Percentiles rank a stretch among this genome's conserved stretches.
Conservation (phyloP, 2,113 vertebrate genomes). For the Hepsetus odoe region DNA sequence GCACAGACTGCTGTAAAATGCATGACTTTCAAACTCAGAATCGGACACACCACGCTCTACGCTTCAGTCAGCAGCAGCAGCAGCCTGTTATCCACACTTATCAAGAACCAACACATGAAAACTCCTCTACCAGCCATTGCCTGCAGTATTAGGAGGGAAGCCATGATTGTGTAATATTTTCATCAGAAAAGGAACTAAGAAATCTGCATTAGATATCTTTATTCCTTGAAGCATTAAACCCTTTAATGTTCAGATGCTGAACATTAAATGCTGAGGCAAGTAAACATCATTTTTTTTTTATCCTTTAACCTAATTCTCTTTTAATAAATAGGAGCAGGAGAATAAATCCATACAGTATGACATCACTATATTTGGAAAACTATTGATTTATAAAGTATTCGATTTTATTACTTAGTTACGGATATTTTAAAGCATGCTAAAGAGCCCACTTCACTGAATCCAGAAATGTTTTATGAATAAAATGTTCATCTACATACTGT, state of each 20-base stretch:
- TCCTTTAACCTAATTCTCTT: neutral
- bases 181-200: neutral
- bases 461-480: too few relatives aligned
- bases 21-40: constrained; percentile 28
- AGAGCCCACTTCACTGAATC: too few relatives aligned
- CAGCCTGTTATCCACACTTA: neutral
- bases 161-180: neutral
- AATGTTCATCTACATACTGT: too few relatives aligned
- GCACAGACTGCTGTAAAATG: constrained; percentile 12
- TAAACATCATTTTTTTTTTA: neutral
- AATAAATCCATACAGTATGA: too few relatives aligned
- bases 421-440: too few relatives aligned
- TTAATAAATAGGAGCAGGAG: too few relatives aligned
- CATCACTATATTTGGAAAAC: too few relatives aligned
- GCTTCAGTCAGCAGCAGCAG: neutral
- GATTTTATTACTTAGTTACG: too few relatives aligned
- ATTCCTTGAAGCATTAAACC: neutral
- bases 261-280: neutral
- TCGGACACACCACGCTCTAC: neutral
- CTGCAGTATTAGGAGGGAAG: neutral
- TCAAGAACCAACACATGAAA: constrained; percentile 1
- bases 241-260: too few relatives aligned
- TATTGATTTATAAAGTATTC: too few relatives aligned
- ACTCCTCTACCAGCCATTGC: neutral
- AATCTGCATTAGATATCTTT: neutral